A percentile compares a stretch with the other conserved stretches of the same genome.
Conservation (phyloP, 2,113 vertebrate genomes). For the Albula goreensis region DNA sequence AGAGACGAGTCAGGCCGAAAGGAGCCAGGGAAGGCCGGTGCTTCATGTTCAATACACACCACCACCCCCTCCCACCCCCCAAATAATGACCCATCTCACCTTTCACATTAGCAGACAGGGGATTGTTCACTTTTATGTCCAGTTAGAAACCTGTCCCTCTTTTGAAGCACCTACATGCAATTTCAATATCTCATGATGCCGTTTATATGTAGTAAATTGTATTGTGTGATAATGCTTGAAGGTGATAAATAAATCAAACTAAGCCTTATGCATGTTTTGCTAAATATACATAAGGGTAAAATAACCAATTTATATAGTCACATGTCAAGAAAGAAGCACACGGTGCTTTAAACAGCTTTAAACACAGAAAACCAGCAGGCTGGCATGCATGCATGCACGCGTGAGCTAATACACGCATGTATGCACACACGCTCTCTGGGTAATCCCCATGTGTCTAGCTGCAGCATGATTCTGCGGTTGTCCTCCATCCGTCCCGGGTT, state of each 20-base stretch:
- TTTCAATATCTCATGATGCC: background rate
- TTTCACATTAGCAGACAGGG: background rate
- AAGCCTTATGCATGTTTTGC: too few species aligned
- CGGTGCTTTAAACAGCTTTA: too few species aligned
- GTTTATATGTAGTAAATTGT: background rate
- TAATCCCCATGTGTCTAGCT: background rate
- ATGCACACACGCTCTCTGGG: background rate
- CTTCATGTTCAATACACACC: slow-evolving; percentile 7
- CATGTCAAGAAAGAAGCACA: too few species aligned
- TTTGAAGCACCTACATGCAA: background rate
- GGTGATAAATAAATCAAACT: too few species aligned
- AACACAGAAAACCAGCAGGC: too few species aligned
- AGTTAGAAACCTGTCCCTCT: background rate
- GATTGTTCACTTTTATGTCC: slow-evolving; percentile 5
- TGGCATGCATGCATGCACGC: too few species aligned
- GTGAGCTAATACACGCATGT: background rate
- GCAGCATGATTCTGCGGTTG: background rate
- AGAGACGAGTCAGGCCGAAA: background rate
- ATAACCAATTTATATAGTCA: too few species aligned
- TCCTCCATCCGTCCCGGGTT: background rate
- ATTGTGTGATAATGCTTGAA: too few species aligned
- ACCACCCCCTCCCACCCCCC: background rate
- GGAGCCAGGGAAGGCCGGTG: background rate
- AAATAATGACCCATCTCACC: slow-evolving; percentile 22
- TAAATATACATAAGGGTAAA: too few species aligned